phyloP scores from a whole-genome alignment of 2,113 vertebrate species.

The Oryzias celebensis region DNA sequence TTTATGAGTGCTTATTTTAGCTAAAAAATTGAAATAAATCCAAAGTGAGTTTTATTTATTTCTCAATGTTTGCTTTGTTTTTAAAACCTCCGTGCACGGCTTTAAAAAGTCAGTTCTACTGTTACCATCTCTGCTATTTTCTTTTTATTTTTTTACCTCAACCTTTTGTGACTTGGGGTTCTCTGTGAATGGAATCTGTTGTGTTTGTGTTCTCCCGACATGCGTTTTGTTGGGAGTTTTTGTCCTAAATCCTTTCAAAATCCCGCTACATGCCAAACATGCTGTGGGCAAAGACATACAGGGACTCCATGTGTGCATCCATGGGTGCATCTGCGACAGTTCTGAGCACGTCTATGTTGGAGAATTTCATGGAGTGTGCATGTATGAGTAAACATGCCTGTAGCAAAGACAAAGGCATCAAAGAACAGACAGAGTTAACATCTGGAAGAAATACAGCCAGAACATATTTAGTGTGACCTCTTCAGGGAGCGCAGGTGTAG shows the following conservation, averaged over 20 bases:
- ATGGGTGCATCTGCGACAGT: constrained; percentile 18
- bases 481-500: constrained; percentile 28
- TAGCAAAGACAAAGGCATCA: constrained; percentile 47
- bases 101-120: background rate
- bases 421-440: constrained; percentile 33
- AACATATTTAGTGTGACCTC: constrained; percentile 10
- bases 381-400: constrained; percentile 46
- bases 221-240: constrained; percentile 15
- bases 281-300: constrained; percentile 42
- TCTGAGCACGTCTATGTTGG: constrained; percentile 22
- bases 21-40: too few relatives aligned
- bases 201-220: background rate
- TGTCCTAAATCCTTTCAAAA: constrained; percentile 28
- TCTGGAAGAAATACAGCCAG: constrained; percentile 31
- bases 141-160: background rate
- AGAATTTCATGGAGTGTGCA: constrained; percentile 29
- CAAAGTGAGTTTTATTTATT: background rate
- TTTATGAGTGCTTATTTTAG: too few relatives aligned
- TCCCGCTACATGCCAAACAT: constrained; percentile 21
- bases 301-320: constrained; percentile 14
- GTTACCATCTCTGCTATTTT: background rate
- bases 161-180: background rate
- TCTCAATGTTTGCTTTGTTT: background rate
- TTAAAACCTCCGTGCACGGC: background rate
- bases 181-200: background rate